These are phyloP conservation scores for Tiphia femorata DNA, from an alignment of 2,888 invertebrate species.

Conservation along the genomic window DNA sequence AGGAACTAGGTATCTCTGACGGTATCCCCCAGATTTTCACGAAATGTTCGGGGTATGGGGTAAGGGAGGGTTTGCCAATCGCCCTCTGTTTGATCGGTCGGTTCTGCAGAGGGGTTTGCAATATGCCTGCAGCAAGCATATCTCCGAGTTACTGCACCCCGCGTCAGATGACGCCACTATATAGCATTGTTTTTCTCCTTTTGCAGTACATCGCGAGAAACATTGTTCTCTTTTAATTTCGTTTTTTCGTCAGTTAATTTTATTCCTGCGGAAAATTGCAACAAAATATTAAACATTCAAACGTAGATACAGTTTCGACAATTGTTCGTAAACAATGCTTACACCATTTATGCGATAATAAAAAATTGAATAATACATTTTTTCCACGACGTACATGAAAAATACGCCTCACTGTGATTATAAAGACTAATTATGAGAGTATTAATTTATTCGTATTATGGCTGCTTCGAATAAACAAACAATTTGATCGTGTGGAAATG, in stretches of 20 bases:
- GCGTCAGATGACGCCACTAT: conserved; percentile 64
- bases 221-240: not conserved
- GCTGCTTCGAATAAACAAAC: too few species aligned
- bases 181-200: conserved; percentile 8
- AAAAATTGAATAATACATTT: too few species aligned
- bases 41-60: conserved; percentile 50
- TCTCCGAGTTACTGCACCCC: conserved; percentile 54
- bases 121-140: conserved; percentile 22
- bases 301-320: too few species aligned
- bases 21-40: conserved; percentile 54
- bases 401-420: too few species aligned
- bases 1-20: conserved; percentile 65
- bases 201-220: not conserved
- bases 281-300: too few species aligned
- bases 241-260: not conserved
- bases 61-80: conserved; percentile 60
- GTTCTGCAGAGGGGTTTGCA: conserved; percentile 61
- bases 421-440: too few species aligned
- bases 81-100: conserved; percentile 57
- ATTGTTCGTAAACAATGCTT: too few species aligned
- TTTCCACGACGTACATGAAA: too few species aligned
- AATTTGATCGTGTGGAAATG: too few species aligned
- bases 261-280: too few species aligned
- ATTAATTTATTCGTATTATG: too few species aligned
- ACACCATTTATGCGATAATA: too few species aligned